Conservation (phyloP, 2,797 vertebrate genomes). For the Saguinus oedipus region DNA sequence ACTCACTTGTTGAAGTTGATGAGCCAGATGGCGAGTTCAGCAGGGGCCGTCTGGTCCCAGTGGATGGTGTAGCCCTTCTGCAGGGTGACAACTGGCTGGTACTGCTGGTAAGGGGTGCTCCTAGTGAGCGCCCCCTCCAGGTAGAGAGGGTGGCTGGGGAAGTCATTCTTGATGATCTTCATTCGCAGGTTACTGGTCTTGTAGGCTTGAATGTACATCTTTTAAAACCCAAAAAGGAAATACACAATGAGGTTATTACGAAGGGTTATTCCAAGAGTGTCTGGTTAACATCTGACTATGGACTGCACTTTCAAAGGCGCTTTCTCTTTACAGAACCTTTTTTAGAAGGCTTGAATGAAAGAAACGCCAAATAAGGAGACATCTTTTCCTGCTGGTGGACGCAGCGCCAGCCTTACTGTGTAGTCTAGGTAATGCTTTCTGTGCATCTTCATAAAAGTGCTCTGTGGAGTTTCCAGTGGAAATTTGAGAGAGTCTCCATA, state of each 20-base stretch:
- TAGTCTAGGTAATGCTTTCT: not conserved
- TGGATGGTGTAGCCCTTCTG: slow-evolving; percentile 95
- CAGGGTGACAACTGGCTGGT: slow-evolving; percentile 94
- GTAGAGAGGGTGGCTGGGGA: slow-evolving; percentile 88
- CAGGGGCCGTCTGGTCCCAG: slow-evolving; percentile 93
- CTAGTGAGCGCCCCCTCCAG: slow-evolving; percentile 94
- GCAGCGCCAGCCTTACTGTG: not conserved
- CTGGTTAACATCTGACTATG: not conserved
- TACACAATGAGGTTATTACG: not conserved
- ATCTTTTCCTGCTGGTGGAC: not conserved
- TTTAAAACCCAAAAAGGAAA: slow-evolving; percentile 31
- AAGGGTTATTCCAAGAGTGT: not conserved
- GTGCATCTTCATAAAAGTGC: not conserved
- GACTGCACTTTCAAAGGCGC: not conserved
- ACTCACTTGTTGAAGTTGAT: slow-evolving; percentile 98
- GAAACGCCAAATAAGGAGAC: slow-evolving; percentile 34
- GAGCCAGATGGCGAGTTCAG: slow-evolving; percentile 95
- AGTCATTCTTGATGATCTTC: slow-evolving; percentile 94
- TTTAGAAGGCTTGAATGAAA: not conserved
- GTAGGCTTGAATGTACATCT: slow-evolving; percentile 96
- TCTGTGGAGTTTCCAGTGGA: not conserved
- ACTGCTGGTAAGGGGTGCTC: slow-evolving; percentile 96
- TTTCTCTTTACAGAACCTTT: not conserved
- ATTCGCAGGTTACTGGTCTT: slow-evolving; percentile 91
- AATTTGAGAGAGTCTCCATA: not conserved